These are phyloP conservation scores for Anabas testudineus DNA, from an alignment of 2,797 vertebrate species.

Conservation along the genomic window DNA sequence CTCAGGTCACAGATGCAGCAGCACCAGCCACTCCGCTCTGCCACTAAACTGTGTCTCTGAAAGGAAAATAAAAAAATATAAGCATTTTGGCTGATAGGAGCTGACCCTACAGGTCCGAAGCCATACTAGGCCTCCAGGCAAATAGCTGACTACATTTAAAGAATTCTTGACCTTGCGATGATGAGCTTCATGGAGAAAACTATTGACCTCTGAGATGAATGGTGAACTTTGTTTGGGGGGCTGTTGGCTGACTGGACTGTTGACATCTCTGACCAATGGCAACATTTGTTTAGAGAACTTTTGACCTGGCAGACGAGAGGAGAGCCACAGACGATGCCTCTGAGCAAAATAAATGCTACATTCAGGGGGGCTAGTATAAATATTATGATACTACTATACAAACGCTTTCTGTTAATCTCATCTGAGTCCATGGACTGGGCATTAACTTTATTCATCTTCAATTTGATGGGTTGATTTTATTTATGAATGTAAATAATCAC, in stretches of 20 bases:
- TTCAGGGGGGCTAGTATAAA: conserved; percentile 45
- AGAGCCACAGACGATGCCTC: conserved; percentile 41
- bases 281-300: conserved; percentile 77
- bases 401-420: conserved; percentile 19
- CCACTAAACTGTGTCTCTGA: conserved; percentile 42
- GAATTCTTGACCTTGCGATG: conserved; percentile 74
- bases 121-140: conserved; percentile 51
- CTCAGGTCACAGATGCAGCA: conserved; percentile 55
- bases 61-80: conserved; percentile 22
- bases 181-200: conserved; percentile 68
- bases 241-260: conserved; percentile 55
- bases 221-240: conserved; percentile 71
- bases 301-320: conserved; percentile 68
- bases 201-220: conserved; percentile 79
- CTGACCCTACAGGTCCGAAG: conserved; percentile 57
- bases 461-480: background rate
- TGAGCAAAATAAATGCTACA: conserved; percentile 43
- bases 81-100: conserved; percentile 34
- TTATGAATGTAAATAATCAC: too few relatives aligned
- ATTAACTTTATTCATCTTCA: background rate
- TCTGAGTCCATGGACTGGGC: background rate
- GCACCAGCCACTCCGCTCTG: conserved; percentile 44
- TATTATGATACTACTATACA: conserved; percentile 45
- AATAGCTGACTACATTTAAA: conserved; percentile 65
- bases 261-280: conserved; percentile 74